Evolutionary conservation across 2,888 invertebrate genomes (phyloP).

Genomic region (Parnassius mnemosyne): DNA sequence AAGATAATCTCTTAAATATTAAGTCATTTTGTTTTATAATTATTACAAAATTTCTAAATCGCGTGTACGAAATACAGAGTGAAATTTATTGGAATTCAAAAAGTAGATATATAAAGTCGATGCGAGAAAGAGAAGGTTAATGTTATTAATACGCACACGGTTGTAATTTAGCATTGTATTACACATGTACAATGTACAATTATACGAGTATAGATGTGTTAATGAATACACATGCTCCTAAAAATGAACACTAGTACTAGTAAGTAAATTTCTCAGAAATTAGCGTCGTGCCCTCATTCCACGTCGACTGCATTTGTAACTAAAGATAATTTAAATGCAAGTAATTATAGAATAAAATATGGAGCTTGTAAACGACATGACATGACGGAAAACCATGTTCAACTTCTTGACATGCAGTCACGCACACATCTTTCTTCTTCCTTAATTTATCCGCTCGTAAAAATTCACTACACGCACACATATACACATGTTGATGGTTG

Average conservation of each 20-base stretch:
- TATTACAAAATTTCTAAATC: too few relatives aligned
- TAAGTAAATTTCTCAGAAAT: constrained; percentile 20
- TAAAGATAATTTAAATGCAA: constrained; percentile 4
- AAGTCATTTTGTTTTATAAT: too few relatives aligned
- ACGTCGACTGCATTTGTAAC: constrained; percentile 1
- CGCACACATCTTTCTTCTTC: too few relatives aligned
- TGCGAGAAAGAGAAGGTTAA: constrained; percentile 4
- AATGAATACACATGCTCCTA: not conserved
- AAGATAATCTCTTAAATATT: too few relatives aligned
- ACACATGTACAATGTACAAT: not conserved
- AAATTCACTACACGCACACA: too few relatives aligned
- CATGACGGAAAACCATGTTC: too few relatives aligned
- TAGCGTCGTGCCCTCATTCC: constrained; percentile 11
- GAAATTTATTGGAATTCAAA: constrained; percentile 2
- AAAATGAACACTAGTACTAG: constrained; percentile 5
- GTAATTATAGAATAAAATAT: too few relatives aligned
- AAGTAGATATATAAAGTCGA: constrained; percentile 11
- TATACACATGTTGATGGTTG: too few relatives aligned
- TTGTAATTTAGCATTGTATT: not conserved
- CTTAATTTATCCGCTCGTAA: too few relatives aligned
- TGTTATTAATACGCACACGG: not conserved
- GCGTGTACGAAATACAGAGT: too few relatives aligned
- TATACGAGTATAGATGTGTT: not conserved
- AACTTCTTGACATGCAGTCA: too few relatives aligned
- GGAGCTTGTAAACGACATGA: too few relatives aligned